Base-by-base conservation (phyloP, 1,140 invertebrate genomes). In the Ceratina calcarata region DNA sequence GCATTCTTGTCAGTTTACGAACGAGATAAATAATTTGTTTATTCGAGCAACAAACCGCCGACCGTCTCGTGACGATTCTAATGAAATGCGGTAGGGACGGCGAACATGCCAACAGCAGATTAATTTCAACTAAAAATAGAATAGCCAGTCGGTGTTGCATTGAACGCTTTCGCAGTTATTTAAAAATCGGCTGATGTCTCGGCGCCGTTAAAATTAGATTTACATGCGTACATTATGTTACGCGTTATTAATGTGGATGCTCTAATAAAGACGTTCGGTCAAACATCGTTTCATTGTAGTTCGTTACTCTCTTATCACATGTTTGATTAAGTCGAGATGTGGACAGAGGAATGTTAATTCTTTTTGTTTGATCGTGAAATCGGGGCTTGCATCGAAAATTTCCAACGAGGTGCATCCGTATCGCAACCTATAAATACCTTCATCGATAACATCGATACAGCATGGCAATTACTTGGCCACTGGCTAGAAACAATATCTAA, bases 401-500 rank as follows among this genome's bases (percentile, higher is more conserved):
- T 57, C 32, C 20, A 45, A 53, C n/a, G 61, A 49, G 51, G 24
- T 62, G n/a, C 24, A 64, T 22, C 77, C 51, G 45, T 51, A 55
- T 49, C 13, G 3, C 10, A 20, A 16, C 24, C 70, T 83, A 84
- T 84, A 83, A 84, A 71, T 83, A 83, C 49, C n/a, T 16, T 20
- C 8, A 20, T 1, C 27, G 27, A 66, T 58, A 57, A 60, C 62
- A 22, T 57, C n/a, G 22, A 75, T 45, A 24, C 24, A 65, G 18
- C 37, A 67, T 58, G 57, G 45, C 18, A 67, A 27, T 49, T 67
- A 57, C 15, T 66, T 55, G 57, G 16, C 49, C 22, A 27, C 15
- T 20, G 27, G 4, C 27, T 32, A 32, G 37, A 45, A 45, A 45
- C 37, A 22, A 24, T 24, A n/a, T 1, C 37, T 27, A 10, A 61